These are phyloP conservation scores for Plumapathes pennacea DNA, from an alignment of 92 coral and sea anemone genomes.

Conservation along the genomic window DNA sequence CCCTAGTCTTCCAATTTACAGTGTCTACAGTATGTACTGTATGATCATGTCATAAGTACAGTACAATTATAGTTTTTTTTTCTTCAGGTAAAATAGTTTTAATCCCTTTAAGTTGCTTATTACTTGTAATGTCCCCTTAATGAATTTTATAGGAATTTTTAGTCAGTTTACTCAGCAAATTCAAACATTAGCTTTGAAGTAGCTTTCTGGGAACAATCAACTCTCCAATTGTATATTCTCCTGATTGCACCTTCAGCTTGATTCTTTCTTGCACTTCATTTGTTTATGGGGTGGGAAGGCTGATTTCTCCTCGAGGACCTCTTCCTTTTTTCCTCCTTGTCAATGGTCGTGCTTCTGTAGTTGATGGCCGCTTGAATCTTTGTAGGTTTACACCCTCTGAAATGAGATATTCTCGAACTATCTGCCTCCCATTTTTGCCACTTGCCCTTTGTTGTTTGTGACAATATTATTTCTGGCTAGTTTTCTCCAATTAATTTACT, in stretches of 20 bases:
- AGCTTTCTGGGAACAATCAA: conserved; percentile 17
- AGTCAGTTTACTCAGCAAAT: too few relatives aligned
- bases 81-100: too few relatives aligned
- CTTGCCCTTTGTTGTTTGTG: conserved; percentile 10
- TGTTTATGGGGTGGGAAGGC: conserved; percentile 17
- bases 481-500: conserved; percentile 10
- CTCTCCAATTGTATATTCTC: conserved; percentile 13
- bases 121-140: too few relatives aligned
- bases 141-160: too few relatives aligned
- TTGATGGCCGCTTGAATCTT: conserved; percentile 9
- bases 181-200: too few relatives aligned
- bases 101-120: too few relatives aligned
- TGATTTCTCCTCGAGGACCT: conserved; percentile 19
- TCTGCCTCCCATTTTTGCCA: conserved; percentile 12
- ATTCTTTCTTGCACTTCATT: conserved; percentile 12
- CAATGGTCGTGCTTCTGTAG: neutral
- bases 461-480: conserved; percentile 20
- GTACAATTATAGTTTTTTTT: too few relatives aligned
- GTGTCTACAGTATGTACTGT: too few relatives aligned
- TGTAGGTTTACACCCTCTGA: conserved; percentile 7
- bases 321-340: conserved; percentile 9
- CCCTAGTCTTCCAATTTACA: too few relatives aligned
- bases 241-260: neutral
- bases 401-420: neutral
- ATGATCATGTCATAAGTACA: too few relatives aligned